A percentile compares a stretch with the other conserved stretches of the same genome.
Conservation (phyloP, 1,140 invertebrate species). For the Drosophila tani region DNA sequence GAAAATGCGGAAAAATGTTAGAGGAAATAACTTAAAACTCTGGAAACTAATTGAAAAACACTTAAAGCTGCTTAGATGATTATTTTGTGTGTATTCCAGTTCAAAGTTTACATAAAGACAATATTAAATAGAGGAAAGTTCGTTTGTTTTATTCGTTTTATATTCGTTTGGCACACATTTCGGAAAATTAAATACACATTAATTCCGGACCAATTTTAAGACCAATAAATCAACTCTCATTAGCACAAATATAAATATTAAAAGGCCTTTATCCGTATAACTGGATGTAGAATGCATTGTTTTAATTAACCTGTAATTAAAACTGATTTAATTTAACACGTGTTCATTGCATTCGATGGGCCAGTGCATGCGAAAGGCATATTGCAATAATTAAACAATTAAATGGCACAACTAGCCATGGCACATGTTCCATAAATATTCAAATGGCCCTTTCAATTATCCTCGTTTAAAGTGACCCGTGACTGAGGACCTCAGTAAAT, state of each 20-base stretch:
- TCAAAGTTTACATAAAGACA: neutral
- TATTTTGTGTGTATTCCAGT: neutral
- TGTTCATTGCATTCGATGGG: slow-evolving; percentile 37
- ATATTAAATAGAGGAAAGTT: neutral
- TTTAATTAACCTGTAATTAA: slow-evolving; percentile 62
- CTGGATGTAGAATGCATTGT: slow-evolving; percentile 31
- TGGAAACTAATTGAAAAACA: neutral
- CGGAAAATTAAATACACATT: slow-evolving; percentile 31
- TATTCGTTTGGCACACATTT: neutral
- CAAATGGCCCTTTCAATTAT: slow-evolving; percentile 42
- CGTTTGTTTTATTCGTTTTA: too few species aligned
- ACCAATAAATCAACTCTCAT: slow-evolving; percentile 9
- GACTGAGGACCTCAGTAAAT: slow-evolving; percentile 9
- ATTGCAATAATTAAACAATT: slow-evolving; percentile 49
- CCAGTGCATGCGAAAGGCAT: slow-evolving; percentile 11
- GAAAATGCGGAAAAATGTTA: slow-evolving; percentile 3
- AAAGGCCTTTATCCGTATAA: slow-evolving; percentile 6
- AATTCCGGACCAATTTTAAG: slow-evolving; percentile 1
- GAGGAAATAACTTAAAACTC: slow-evolving; percentile 8
- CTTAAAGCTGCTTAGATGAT: neutral
- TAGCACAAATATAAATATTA: slow-evolving; percentile 15
- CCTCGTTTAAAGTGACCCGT: slow-evolving; percentile 4
- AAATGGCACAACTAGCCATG: slow-evolving; percentile 12
- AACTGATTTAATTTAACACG: slow-evolving; percentile 46
- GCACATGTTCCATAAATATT: slow-evolving; percentile 34